These are phyloP conservation scores for Arnoldichthys spilopterus DNA, from an alignment of 2,797 vertebrate species.

Conservation along the genomic window DNA sequence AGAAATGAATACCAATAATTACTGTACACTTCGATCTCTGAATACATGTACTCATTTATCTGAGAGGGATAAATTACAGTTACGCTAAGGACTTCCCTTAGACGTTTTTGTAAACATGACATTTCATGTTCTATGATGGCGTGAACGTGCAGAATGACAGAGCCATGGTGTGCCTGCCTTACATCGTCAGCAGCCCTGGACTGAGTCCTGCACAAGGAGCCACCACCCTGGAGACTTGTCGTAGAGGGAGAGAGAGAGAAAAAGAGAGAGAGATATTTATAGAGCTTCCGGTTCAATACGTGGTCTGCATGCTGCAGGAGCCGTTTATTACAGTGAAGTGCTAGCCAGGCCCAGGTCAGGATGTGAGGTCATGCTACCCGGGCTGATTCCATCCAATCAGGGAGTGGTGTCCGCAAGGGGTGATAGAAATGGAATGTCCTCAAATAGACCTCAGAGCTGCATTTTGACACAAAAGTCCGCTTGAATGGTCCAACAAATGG, in stretches of 20 bases:
- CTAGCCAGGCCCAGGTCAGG: slow-evolving; percentile 9
- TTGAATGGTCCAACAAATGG: neutral
- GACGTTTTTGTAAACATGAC: neutral
- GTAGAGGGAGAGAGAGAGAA: neutral
- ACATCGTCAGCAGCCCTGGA: neutral
- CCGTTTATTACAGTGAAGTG: slow-evolving; percentile 26
- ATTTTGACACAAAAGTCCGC: slow-evolving; percentile 9
- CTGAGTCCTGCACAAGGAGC: neutral
- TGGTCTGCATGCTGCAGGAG: slow-evolving; percentile 41
- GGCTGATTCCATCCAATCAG: neutral
- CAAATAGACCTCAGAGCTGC: slow-evolving; percentile 1
- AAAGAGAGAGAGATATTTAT: slow-evolving; percentile 27
- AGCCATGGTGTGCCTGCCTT: neutral
- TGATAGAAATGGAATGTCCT: neutral
- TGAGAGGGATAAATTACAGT: neutral
- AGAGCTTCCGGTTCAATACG: slow-evolving; percentile 36
- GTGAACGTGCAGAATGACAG: slow-evolving; percentile 4
- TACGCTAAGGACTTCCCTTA: neutral
- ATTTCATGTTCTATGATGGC: neutral
- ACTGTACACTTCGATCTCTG: neutral
- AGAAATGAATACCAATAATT: no score
- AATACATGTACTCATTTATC: neutral
- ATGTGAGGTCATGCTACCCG: neutral
- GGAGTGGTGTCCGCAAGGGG: neutral
- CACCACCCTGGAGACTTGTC: neutral